Evolutionary conservation across 35 echinoderm and acorn worm genomes (phyloP).

Genomic region (Lytechinus pictus): DNA sequence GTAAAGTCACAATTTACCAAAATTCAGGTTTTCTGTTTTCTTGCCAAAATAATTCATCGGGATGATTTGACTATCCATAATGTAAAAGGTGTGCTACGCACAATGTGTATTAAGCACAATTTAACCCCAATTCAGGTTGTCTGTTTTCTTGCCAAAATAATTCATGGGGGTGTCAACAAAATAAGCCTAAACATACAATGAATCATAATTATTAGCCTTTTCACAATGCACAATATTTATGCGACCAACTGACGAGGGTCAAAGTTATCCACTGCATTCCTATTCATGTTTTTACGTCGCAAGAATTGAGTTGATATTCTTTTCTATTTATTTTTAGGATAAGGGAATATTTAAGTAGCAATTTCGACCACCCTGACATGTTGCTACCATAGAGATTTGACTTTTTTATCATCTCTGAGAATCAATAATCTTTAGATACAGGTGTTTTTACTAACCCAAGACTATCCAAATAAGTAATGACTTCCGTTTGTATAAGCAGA

Average conservation of each 20-base stretch:
- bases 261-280: background rate
- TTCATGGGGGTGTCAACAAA: background rate
- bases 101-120: background rate
- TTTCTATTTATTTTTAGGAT: background rate
- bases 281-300: background rate
- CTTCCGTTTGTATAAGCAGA: background rate
- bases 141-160: slow-evolving; percentile 8
- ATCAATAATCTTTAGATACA: background rate
- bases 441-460: background rate
- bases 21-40: too few species aligned
- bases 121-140: background rate
- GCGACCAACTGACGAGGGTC: background rate
- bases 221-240: background rate
- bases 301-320: background rate
- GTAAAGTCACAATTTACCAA: background rate
- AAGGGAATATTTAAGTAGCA: background rate
- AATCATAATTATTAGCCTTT: background rate
- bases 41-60: too few species aligned
- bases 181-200: slow-evolving; percentile 2
- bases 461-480: background rate
- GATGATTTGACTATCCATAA: too few species aligned
- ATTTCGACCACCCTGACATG: background rate
- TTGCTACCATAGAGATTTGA: background rate
- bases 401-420: background rate
- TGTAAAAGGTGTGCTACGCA: too few species aligned